Evolutionary conservation across 2,888 invertebrate species (phyloP).

Genomic region (Metallyticus violacea): DNA sequence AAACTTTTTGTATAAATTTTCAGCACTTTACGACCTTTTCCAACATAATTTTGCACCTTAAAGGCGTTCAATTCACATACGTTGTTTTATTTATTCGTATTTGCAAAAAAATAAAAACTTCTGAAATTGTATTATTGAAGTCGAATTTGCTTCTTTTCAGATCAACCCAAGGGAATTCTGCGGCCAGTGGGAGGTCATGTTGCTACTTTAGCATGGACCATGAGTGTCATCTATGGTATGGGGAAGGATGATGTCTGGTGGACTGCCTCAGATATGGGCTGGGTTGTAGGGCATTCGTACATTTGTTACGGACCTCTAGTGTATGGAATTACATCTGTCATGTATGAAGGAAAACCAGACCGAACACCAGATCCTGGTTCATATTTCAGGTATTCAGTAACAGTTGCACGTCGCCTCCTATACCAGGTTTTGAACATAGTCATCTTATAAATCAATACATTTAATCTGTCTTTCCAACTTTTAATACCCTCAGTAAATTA

Average conservation of each 20-base stretch:
- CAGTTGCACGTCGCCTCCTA: background rate
- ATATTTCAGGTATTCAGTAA: slow-evolving; percentile 70
- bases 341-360: slow-evolving; percentile 93
- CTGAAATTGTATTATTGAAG: too few species aligned
- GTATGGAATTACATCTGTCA: slow-evolving; percentile 74
- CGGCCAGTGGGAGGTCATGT: slow-evolving; percentile 87
- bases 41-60: too few species aligned
- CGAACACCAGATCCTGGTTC: slow-evolving; percentile 90
- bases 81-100: too few species aligned
- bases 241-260: slow-evolving; percentile 81
- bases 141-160: slow-evolving; percentile 44
- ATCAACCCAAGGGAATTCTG: slow-evolving; percentile 75
- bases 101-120: too few species aligned
- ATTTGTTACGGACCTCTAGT: slow-evolving; percentile 89
- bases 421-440: too few species aligned
- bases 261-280: slow-evolving; percentile 86
- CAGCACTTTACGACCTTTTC: too few species aligned
- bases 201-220: slow-evolving; percentile 79
- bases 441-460: too few species aligned
- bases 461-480: too few species aligned
- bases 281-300: slow-evolving; percentile 95
- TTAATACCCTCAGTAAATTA: too few species aligned
- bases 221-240: slow-evolving; percentile 79
- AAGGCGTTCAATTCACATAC: too few species aligned
- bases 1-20: too few species aligned